A percentile compares a stretch with the other conserved stretches of the same genome.
These are phyloP conservation scores for Apteryx owenii DNA, from an alignment of 2,113 vertebrate genomes.

Conservation along the genomic window DNA sequence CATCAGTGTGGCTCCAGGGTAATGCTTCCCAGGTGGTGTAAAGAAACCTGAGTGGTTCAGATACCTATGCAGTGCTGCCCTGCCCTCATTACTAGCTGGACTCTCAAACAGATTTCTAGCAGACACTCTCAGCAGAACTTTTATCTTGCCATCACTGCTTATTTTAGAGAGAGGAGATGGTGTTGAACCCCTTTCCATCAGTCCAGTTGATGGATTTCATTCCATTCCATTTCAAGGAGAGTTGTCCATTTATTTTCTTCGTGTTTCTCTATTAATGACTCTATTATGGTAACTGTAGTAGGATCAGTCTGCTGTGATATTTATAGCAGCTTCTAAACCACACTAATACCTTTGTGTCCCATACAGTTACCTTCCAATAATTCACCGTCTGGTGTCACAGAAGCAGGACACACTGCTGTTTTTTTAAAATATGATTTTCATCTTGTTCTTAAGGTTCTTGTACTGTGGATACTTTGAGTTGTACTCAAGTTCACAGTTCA, in stretches of 20 bases:
- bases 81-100: not conserved
- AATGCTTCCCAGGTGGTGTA: not conserved
- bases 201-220: not conserved
- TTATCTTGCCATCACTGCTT: not conserved
- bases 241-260: not conserved
- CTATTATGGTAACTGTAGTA: not conserved
- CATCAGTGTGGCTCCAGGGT: not conserved
- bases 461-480: not conserved
- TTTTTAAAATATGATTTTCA: not conserved
- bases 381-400: not conserved
- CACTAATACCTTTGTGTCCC: not conserved
- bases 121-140: not conserved
- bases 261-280: not conserved
- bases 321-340: not conserved
- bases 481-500: not conserved
- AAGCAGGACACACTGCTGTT: not conserved
- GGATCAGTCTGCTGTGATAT: not conserved
- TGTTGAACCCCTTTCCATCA: not conserved
- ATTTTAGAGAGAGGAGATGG: not conserved
- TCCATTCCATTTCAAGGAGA: not conserved
- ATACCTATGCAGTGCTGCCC: not conserved
- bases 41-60: not conserved
- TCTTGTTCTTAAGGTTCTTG: not conserved
- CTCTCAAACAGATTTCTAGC: not conserved
- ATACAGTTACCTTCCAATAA: not conserved